phyloP scores from a whole-genome alignment of 2,797 vertebrate species.

The Gobio occitaniae region DNA sequence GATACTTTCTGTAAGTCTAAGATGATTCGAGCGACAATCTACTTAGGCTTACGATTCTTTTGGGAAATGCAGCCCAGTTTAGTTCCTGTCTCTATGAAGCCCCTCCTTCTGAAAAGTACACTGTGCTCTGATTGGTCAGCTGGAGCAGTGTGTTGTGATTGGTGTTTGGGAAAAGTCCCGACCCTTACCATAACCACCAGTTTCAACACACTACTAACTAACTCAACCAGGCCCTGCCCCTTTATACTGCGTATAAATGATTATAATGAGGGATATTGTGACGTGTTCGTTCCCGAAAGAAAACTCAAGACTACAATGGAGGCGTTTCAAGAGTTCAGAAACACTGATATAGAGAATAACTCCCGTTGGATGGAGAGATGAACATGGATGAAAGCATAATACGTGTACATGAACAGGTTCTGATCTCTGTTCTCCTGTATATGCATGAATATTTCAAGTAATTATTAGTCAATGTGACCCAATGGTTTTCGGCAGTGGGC shows the following conservation, averaged over 20 bases:
- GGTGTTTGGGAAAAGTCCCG: not conserved
- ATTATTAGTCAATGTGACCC: not conserved
- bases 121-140: not conserved
- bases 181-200: not conserved
- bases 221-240: not conserved
- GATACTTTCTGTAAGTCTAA: too few relatives aligned
- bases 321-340: not conserved
- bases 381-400: not conserved
- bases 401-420: not conserved
- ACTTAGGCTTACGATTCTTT: not conserved
- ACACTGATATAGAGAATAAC: not conserved
- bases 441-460: not conserved
- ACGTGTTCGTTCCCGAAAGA: not conserved
- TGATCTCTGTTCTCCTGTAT: not conserved
- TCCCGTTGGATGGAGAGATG: not conserved
- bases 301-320: not conserved
- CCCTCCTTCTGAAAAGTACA: not conserved
- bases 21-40: too few relatives aligned
- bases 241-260: not conserved
- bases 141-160: not conserved
- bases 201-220: not conserved
- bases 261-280: not conserved
- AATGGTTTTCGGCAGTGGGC: too few relatives aligned
- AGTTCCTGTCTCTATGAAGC: not conserved
- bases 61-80: not conserved